Percentiles rank a stretch among this genome's conserved stretches.
Evolutionary conservation across 2,888 invertebrate genomes (phyloP).

Genomic region (Octodonta nipae): DNA sequence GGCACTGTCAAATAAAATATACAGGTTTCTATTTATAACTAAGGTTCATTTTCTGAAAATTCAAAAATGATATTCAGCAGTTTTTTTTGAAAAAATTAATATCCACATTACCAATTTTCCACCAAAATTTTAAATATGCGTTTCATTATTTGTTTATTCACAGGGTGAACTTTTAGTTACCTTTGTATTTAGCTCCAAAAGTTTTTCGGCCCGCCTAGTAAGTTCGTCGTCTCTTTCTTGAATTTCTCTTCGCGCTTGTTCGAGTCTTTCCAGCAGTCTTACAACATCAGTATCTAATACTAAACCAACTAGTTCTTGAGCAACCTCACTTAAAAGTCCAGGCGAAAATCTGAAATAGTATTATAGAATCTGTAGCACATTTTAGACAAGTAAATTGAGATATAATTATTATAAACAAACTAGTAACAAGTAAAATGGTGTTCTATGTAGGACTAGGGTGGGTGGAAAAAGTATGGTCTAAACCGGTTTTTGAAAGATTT

Average conservation of each 20-base stretch:
- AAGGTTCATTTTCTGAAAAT: no score
- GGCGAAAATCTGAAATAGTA: conserved; percentile 25
- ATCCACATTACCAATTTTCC: no score
- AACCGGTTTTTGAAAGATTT: no score
- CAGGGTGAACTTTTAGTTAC: no score
- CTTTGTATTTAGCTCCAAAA: conserved; percentile 69
- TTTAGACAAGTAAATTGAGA: not conserved
- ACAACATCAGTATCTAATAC: conserved; percentile 63
- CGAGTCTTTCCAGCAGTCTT: conserved; percentile 58
- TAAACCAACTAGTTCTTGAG: conserved; percentile 61
- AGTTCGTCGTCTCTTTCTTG: conserved; percentile 68
- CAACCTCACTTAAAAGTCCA: conserved; percentile 45
- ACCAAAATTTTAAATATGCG: no score
- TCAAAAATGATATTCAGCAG: no score
- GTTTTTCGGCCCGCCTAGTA: conserved; percentile 62
- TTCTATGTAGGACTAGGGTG: no score
- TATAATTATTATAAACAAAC: not conserved
- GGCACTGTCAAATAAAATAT: no score
- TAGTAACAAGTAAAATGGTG: not conserved
- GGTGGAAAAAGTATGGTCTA: no score
- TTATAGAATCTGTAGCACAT: not conserved
- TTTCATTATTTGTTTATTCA: no score
- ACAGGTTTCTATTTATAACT: no score
- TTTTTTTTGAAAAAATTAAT: no score
- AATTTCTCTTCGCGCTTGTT: conserved; percentile 60